Conservation (phyloP, 2,888 invertebrate genomes). For the Drosophila algonquin region DNA sequence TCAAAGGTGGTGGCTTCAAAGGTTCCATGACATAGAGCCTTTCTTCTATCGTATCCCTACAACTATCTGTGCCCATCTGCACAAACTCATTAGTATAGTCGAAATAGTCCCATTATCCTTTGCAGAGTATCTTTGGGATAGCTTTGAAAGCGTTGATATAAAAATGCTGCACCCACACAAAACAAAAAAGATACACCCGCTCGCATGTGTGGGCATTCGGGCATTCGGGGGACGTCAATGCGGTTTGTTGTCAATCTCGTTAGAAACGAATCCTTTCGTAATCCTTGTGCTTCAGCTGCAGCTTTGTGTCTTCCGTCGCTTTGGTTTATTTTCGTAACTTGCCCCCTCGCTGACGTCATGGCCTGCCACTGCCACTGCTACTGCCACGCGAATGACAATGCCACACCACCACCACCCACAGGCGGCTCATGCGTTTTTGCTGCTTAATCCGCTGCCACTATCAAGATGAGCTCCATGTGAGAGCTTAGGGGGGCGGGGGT, state of each 20-base stretch:
- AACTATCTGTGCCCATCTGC: too few species aligned
- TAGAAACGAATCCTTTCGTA: slow-evolving; percentile 79
- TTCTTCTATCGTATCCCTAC: too few species aligned
- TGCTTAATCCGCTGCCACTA: slow-evolving; percentile 75
- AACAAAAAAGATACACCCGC: slow-evolving; percentile 15
- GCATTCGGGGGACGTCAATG: slow-evolving; percentile 43
- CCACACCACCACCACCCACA: neutral
- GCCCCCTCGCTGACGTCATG: slow-evolving; percentile 4
- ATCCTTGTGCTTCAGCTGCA: slow-evolving; percentile 76
- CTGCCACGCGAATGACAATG: slow-evolving; percentile 3
- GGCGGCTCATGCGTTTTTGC: slow-evolving; percentile 67
- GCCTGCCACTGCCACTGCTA: slow-evolving; percentile 7
- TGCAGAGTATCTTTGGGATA: neutral
- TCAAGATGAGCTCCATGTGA: slow-evolving; percentile 63
- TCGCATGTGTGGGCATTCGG: slow-evolving; percentile 6
- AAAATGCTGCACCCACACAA: slow-evolving; percentile 60
- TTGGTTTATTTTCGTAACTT: slow-evolving; percentile 42
- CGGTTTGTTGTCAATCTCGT: slow-evolving; percentile 78
- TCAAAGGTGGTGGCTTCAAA: too few species aligned
- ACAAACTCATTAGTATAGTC: neutral
- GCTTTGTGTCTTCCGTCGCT: slow-evolving; percentile 68
- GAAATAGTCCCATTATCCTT: neutral
- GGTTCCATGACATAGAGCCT: too few species aligned
- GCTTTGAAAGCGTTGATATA: slow-evolving; percentile 48
- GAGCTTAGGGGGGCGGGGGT: slow-evolving; percentile 1